These are phyloP conservation scores for Lethocerus indicus DNA, from an alignment of 1,140 invertebrate species.

Conservation along the genomic window DNA sequence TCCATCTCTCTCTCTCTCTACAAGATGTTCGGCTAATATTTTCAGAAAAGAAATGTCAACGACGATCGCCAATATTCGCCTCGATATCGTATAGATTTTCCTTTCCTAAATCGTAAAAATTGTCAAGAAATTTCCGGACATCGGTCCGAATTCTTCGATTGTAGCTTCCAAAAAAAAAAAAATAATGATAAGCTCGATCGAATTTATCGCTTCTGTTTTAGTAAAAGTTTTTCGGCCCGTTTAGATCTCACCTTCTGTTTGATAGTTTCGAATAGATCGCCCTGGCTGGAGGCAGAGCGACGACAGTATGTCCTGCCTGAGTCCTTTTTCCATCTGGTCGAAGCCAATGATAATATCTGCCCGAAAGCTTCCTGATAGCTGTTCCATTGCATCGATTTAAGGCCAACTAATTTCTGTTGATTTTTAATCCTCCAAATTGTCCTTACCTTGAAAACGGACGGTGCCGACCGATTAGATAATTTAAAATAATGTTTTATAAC, in stretches of 20 bases:
- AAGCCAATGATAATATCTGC: conserved; percentile 72
- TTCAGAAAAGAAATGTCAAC: too few species aligned
- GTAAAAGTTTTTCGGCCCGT: neutral
- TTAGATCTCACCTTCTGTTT: conserved; percentile 52
- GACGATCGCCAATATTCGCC: too few species aligned
- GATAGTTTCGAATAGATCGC: conserved; percentile 73
- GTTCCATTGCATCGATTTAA: conserved; percentile 64
- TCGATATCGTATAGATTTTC: too few species aligned
- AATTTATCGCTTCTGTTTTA: neutral
- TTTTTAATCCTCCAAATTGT: conserved; percentile 58
- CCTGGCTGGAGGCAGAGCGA: conserved; percentile 52
- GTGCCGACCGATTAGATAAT: too few species aligned
- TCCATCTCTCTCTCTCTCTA: too few species aligned
- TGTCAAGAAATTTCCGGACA: neutral
- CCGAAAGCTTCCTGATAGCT: conserved; percentile 72
- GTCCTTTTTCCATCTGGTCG: conserved; percentile 63
- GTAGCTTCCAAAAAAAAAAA: neutral
- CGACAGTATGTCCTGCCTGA: conserved; percentile 51
- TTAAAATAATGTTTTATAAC: neutral
- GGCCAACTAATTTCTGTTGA: conserved; percentile 68
- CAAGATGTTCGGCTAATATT: too few species aligned
- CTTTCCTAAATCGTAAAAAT: too few species aligned
- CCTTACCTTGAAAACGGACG: conserved; percentile 33
- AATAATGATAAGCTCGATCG: neutral
- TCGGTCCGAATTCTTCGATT: neutral